Conservation (phyloP, 2,888 invertebrate genomes). For the Drosophila phalerata region DNA sequence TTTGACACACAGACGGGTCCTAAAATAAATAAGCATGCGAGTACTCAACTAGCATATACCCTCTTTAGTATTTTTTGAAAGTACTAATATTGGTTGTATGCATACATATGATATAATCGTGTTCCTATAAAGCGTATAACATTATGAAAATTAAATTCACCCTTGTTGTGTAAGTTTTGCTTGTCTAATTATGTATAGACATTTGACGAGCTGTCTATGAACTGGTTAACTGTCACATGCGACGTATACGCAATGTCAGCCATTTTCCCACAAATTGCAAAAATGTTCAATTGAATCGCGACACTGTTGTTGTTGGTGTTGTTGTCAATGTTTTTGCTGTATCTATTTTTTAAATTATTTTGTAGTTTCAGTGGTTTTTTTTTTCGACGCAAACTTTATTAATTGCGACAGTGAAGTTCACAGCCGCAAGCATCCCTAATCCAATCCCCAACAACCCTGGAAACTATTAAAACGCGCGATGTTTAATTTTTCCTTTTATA, state of each 20-base stretch:
- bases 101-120: background rate
- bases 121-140: too few relatives aligned
- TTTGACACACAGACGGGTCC: background rate
- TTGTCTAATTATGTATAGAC: conserved; percentile 52
- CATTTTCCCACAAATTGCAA: conserved; percentile 48
- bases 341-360: conserved; percentile 16
- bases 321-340: conserved; percentile 9
- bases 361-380: conserved; percentile 29
- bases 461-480: conserved; percentile 54
- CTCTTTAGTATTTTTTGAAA: background rate
- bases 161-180: conserved; percentile 5
- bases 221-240: conserved; percentile 35
- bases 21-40: background rate
- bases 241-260: conserved; percentile 59
- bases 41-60: background rate
- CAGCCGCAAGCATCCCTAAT: conserved; percentile 34
- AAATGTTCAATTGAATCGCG: conserved; percentile 42
- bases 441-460: conserved; percentile 26
- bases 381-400: conserved; percentile 71
- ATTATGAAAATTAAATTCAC: too few relatives aligned
- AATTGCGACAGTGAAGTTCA: conserved; percentile 73
- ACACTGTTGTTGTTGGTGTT: background rate
- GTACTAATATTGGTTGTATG: too few relatives aligned
- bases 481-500: conserved; percentile 34
- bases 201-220: conserved; percentile 18